These are phyloP conservation scores for Aramus guarauna DNA, from an alignment of 2,113 vertebrate species.

Conservation along the genomic window DNA sequence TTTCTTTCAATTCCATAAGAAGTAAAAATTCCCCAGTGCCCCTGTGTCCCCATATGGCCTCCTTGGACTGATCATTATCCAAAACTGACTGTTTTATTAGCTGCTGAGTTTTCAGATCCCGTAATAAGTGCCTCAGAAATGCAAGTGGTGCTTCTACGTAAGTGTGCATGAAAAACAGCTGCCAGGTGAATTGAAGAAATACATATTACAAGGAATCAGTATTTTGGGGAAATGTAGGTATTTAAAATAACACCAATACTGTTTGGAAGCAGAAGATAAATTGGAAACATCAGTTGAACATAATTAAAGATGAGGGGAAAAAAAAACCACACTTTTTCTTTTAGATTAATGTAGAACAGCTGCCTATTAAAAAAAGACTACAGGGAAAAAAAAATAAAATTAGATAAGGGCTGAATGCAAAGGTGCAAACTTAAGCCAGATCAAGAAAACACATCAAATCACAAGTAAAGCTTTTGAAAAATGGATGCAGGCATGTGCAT, in stretches of 20 bases:
- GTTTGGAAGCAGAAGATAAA: not conserved
- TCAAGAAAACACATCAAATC: not conserved
- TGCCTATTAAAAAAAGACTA: not conserved
- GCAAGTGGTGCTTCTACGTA: not conserved
- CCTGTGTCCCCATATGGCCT: conserved; percentile 59
- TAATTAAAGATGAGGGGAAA: not conserved
- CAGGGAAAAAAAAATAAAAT: not conserved
- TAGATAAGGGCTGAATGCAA: not conserved
- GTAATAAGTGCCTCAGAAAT: conserved; percentile 15
- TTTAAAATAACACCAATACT: not conserved
- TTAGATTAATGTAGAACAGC: conserved; percentile 7
- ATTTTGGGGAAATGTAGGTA: not conserved
- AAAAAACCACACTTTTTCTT: not conserved
- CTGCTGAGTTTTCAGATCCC: conserved; percentile 35
- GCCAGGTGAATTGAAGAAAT: not conserved
- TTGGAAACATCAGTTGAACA: not conserved
- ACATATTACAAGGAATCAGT: not conserved
- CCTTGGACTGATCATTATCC: conserved; percentile 35
- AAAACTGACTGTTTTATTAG: conserved; percentile 59
- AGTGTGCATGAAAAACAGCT: not conserved
- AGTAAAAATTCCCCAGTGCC: conserved; percentile 44
- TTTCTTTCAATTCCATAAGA: conserved; percentile 61
- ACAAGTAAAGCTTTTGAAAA: not conserved
- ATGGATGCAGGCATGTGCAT: not conserved
- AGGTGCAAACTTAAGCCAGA: not conserved